Percentiles rank a stretch among this genome's conserved stretches.
Conservation (phyloP, 2,888 invertebrate species). For the Pristionchus maxplancki region DNA sequence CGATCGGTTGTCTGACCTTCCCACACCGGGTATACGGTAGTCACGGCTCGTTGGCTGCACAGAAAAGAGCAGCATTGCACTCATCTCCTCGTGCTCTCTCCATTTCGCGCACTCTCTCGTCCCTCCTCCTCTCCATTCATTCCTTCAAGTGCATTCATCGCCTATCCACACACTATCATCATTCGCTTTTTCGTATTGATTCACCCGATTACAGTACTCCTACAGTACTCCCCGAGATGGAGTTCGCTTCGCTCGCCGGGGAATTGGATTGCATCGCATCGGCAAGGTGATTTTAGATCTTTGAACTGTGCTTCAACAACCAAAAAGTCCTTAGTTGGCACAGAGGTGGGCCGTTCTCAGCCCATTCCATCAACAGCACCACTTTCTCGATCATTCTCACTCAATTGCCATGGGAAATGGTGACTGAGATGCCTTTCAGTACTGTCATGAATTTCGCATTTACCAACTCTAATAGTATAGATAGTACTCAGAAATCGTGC, state of each 20-base stretch:
- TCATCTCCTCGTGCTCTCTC: neutral
- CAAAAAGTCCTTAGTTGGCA: too few relatives aligned
- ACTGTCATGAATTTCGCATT: too few relatives aligned
- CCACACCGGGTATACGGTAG: slow-evolving; percentile 31
- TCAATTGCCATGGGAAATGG: slow-evolving; percentile 25
- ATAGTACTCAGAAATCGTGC: too few relatives aligned
- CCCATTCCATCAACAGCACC: neutral
- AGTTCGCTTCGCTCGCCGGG: neutral
- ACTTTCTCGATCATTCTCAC: neutral
- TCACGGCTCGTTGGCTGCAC: slow-evolving; percentile 33
- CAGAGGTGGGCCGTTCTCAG: neutral
- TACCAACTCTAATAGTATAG: too few relatives aligned
- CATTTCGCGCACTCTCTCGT: neutral
- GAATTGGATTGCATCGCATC: slow-evolving; percentile 27
- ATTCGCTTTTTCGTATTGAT: neutral
- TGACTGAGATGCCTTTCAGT: neutral
- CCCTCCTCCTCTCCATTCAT: neutral
- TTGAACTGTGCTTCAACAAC: too few relatives aligned
- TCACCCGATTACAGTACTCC: neutral
- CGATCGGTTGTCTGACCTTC: slow-evolving; percentile 15
- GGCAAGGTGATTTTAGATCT: slow-evolving; percentile 42
- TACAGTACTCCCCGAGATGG: slow-evolving; percentile 3
- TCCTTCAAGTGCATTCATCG: slow-evolving; percentile 7
- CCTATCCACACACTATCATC: slow-evolving; percentile 17
- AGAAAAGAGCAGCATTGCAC: neutral